A percentile compares a stretch with the other conserved stretches of the same genome.
phyloP scores from a whole-genome alignment of 2,888 invertebrate species.

The Dynastes tityus region DNA sequence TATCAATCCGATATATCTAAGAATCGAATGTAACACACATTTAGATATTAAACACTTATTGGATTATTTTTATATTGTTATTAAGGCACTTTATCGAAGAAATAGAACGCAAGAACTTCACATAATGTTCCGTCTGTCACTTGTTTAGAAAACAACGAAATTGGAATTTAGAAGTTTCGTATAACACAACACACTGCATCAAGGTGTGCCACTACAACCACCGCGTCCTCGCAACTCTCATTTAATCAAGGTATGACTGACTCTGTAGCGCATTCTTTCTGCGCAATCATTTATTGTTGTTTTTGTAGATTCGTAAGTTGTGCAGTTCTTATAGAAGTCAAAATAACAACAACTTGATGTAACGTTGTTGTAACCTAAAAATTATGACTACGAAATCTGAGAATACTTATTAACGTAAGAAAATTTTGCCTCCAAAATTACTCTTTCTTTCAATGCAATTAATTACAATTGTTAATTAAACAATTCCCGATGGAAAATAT shows the following conservation, averaged over 20 bases:
- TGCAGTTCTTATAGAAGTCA: background rate
- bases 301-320: conserved; percentile 20
- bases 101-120: conserved; percentile 33
- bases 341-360: conserved; percentile 22
- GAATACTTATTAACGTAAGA: too few species aligned
- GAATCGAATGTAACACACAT: conserved; percentile 58
- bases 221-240: conserved; percentile 59
- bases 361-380: conserved; percentile 21
- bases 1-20: conserved; percentile 60
- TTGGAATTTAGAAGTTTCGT: conserved; percentile 47
- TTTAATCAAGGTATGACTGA: conserved; percentile 57
- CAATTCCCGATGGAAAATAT: conserved; percentile 60
- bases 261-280: conserved; percentile 48
- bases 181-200: conserved; percentile 48
- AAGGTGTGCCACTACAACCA: conserved; percentile 59
- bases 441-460: too few species aligned
- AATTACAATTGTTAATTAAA: too few species aligned
- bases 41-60: conserved; percentile 43
- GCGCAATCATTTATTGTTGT: conserved; percentile 44
- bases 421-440: too few species aligned
- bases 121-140: conserved; percentile 45
- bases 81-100: conserved; percentile 53
- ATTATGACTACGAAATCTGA: background rate
- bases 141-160: conserved; percentile 44
- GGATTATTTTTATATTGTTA: conserved; percentile 13